Base-by-base conservation (phyloP, 2,113 vertebrate species). In the Tor tambroides region DNA sequence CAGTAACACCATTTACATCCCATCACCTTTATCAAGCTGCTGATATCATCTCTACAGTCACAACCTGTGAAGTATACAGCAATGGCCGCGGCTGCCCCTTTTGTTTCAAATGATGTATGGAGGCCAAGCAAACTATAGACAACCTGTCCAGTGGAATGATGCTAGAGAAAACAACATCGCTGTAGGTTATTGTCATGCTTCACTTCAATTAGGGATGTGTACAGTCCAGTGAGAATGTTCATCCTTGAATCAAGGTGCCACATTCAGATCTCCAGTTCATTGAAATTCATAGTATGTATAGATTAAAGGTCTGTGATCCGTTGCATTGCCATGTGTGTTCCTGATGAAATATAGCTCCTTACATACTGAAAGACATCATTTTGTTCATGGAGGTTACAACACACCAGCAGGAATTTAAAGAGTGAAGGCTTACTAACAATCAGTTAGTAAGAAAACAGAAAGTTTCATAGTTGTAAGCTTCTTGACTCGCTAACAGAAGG, bases 111-210 rank as follows among this genome's bases (percentile, higher is more conserved):
- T 94, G 92, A 95, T 91, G 91, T 91, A 94, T 93, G 86, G 90
- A 88, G 85, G 88, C 41, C 4, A 87, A 84, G 91, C 85, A 74
- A 88, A 91, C 89, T 91, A 92, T 92, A 91, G 93, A 93, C 91
- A 93, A 92, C 90, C 92, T 93, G 92, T 93, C 92, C 90, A 35
- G 38, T 80, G 46, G 87, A 90, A 91, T 93, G 93, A 93, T 93
- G 85, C 87, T 88, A 90, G 90, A 91, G 91, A 93, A 95, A 94
- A 93, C 92, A 90, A 92, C 92, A 94, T 92, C 90, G 91, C 91
- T 93, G 94, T 94, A 94, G 93, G 94, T 94, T 95, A 93, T 93
- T 94, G 91, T 94, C 93, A 94, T 83, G 92, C 92, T 93, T 92
- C 32, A 82, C 83, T 90, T 32, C 63, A 85, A 91, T 90, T 91